Conservation (phyloP, 1,140 invertebrate genomes). For the Papilio machaon region DNA sequence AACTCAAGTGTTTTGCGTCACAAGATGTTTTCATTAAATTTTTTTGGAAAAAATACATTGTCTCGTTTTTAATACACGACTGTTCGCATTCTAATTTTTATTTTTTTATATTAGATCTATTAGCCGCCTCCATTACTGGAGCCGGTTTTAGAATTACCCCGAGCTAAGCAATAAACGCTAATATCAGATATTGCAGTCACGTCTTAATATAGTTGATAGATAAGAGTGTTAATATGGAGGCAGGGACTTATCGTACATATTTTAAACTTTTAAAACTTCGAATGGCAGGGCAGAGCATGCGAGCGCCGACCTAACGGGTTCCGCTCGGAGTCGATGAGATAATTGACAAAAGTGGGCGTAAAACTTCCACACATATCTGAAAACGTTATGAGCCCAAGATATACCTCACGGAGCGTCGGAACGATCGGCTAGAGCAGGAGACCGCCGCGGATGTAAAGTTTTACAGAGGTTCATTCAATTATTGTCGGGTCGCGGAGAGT, state of each 20-base stretch:
- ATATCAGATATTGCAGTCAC: slow-evolving; percentile 44
- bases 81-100: slow-evolving; percentile 2
- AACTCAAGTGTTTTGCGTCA: background rate
- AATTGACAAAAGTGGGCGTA: slow-evolving; percentile 36
- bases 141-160: slow-evolving; percentile 43
- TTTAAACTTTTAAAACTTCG: slow-evolving; percentile 19
- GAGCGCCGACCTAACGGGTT: slow-evolving; percentile 35
- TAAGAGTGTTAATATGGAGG: slow-evolving; percentile 47
- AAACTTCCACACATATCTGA: slow-evolving; percentile 37
- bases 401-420: slow-evolving; percentile 30
- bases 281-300: slow-evolving; percentile 14
- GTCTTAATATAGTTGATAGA: slow-evolving; percentile 47
- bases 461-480: slow-evolving; percentile 76
- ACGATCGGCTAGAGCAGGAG: slow-evolving; percentile 42
- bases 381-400: slow-evolving; percentile 38
- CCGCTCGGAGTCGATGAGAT: slow-evolving; percentile 31
- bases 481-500: slow-evolving; percentile 62
- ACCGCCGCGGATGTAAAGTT: slow-evolving; percentile 63
- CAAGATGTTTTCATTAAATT: background rate
- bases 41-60: background rate
- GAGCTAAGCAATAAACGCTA: slow-evolving; percentile 45
- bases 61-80: background rate
- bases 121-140: slow-evolving; percentile 19
- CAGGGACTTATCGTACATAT: slow-evolving; percentile 19
- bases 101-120: slow-evolving; percentile 24